These are phyloP conservation scores for Lepilemur ruficaudatus DNA, from an alignment of 2,797 vertebrate genomes.

Conservation along the genomic window DNA sequence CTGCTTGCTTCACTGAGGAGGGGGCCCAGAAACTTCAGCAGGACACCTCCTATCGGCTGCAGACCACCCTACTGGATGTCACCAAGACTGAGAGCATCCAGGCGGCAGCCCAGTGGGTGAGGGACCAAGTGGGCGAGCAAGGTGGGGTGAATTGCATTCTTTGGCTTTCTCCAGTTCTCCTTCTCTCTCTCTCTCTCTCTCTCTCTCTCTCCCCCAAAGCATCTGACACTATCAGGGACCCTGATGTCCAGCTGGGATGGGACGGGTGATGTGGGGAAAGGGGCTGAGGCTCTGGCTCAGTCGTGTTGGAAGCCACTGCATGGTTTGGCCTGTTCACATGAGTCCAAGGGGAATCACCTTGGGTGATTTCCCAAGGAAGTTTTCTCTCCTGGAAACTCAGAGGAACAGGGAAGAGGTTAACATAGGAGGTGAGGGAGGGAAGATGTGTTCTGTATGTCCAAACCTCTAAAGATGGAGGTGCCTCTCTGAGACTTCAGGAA, in stretches of 20 bases:
- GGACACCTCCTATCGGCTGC: constrained; percentile 69
- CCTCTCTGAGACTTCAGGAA: not conserved
- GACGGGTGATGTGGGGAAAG: not conserved
- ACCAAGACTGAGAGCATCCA: constrained; percentile 73
- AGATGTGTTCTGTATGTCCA: not conserved
- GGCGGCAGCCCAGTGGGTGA: constrained; percentile 75
- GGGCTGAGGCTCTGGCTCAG: not conserved
- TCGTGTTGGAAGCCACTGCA: not conserved
- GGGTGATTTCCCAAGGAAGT: not conserved
- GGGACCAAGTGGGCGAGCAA: constrained; percentile 76
- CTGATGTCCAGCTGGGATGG: not conserved
- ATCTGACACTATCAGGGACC: not conserved
- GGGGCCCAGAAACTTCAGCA: constrained; percentile 85
- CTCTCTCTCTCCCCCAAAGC: not conserved
- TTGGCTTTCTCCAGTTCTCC: not conserved
- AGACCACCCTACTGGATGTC: constrained; percentile 77
- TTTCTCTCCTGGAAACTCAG: not conserved
- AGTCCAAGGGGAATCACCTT: not conserved
- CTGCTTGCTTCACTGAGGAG: constrained; percentile 90
- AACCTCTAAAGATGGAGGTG: not conserved
- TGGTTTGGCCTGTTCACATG: not conserved
- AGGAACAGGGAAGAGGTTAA: not conserved
- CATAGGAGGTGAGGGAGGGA: not conserved
- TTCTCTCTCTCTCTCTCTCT: not conserved
- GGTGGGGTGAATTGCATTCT: constrained; percentile 61